These are phyloP conservation scores for Psittacula echo DNA, from an alignment of 2,797 vertebrate species.

Conservation along the genomic window DNA sequence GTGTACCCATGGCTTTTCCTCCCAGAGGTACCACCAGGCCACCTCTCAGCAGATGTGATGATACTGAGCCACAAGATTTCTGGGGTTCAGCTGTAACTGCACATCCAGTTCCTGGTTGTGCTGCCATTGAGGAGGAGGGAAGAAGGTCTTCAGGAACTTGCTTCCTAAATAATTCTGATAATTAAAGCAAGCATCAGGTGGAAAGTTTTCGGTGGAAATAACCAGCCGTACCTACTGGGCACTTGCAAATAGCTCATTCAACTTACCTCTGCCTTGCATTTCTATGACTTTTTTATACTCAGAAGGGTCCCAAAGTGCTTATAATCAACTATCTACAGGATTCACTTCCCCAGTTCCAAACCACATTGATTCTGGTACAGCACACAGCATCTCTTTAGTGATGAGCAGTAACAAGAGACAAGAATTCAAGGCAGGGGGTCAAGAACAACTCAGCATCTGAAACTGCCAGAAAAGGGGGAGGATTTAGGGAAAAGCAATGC, in stretches of 20 bases:
- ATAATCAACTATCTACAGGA: constrained; percentile 35
- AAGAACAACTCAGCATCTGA: neutral
- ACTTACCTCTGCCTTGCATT: constrained; percentile 13
- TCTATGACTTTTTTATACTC: constrained; percentile 22
- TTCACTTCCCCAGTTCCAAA: constrained; percentile 50
- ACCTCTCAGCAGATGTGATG: neutral
- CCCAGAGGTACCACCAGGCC: neutral
- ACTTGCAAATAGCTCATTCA: neutral
- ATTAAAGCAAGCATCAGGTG: neutral
- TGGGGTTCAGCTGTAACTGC: neutral
- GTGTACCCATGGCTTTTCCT: neutral
- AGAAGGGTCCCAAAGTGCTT: constrained; percentile 31
- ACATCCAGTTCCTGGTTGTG: neutral
- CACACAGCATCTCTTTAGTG: neutral
- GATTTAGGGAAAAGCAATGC: neutral
- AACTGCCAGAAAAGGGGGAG: neutral
- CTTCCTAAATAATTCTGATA: constrained; percentile 9
- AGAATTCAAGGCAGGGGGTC: constrained; percentile 25
- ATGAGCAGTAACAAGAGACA: neutral
- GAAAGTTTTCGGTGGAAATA: constrained; percentile 10
- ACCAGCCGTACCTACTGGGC: neutral
- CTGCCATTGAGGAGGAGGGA: neutral
- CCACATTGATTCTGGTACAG: neutral
- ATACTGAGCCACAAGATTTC: neutral
- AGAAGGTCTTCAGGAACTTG: neutral